Percentiles rank a stretch among this genome's conserved stretches.
Evolutionary conservation across 1,140 invertebrate species (phyloP).

Genomic region (Pseudomyrmex gracilis): DNA sequence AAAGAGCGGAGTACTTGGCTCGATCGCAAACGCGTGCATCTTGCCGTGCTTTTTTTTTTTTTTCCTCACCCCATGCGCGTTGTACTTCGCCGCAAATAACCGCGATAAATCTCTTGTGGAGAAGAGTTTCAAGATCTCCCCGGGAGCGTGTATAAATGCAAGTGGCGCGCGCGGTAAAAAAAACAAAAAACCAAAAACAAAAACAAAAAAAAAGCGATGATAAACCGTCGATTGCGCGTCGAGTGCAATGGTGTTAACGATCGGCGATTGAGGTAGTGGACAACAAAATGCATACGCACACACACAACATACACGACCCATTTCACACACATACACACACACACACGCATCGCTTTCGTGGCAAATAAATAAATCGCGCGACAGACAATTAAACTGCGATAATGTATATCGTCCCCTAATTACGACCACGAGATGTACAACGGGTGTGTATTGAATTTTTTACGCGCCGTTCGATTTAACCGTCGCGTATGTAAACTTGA

Average conservation of each 20-base stretch:
- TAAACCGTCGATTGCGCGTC: conserved; percentile 1
- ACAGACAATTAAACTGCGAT: conserved; percentile 44
- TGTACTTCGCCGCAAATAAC: background rate
- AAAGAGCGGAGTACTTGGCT: conserved; percentile 48
- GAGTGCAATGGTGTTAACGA: conserved; percentile 19
- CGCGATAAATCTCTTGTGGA: conserved; percentile 40
- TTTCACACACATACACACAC: conserved; percentile 8
- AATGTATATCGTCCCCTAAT: conserved; percentile 36
- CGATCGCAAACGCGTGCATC: background rate
- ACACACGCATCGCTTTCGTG: background rate
- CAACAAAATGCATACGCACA: background rate
- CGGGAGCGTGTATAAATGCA: background rate
- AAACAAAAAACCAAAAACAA: background rate
- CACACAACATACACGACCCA: background rate
- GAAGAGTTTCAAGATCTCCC: conserved; percentile 22
- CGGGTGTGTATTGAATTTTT: background rate
- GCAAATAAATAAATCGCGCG: conserved; percentile 48
- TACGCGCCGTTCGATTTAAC: conserved; percentile 20
- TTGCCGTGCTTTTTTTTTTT: conserved; percentile 11
- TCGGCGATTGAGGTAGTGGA: background rate
- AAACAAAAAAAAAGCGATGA: background rate
- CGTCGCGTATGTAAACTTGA: background rate
- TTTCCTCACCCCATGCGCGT: background rate
- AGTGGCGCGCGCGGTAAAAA: background rate
- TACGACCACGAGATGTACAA: conserved; percentile 6